Evolutionary conservation across 2,797 vertebrate species (phyloP).

Genomic region (Gorsachius magnificus): DNA sequence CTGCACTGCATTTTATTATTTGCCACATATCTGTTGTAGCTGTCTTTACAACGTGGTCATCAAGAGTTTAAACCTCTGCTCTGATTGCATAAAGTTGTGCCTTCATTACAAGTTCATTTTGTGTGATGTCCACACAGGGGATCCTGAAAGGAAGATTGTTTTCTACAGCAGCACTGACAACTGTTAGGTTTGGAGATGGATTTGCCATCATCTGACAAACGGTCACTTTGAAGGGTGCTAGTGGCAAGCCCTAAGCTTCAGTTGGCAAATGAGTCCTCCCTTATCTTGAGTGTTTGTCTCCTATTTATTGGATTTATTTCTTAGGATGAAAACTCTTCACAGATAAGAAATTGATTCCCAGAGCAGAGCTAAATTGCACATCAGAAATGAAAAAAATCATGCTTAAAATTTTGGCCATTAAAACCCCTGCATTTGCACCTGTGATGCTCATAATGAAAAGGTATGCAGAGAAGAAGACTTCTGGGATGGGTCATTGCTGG

Average conservation of each 20-base stretch:
- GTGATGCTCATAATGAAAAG: not conserved
- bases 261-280: not conserved
- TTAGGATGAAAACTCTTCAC: not conserved
- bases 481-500: rapidly evolving
- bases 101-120: not conserved
- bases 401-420: not conserved
- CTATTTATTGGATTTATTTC: not conserved
- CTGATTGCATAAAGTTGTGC: not conserved
- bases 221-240: not conserved
- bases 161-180: not conserved
- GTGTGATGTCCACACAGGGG: no score
- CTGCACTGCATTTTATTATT: not conserved
- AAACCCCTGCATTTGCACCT: not conserved
- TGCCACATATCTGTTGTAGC: not conserved
- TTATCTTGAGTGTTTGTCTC: not conserved
- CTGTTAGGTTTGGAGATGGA: not conserved
- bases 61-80: not conserved
- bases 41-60: not conserved
- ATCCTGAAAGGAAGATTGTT: not conserved
- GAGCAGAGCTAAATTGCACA: not conserved
- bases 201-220: not conserved
- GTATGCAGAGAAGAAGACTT: no score
- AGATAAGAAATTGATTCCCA: not conserved
- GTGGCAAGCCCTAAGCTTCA: not conserved
- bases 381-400: not conserved